These are phyloP conservation scores for Tetropium fuscum DNA, from an alignment of 2,888 invertebrate genomes.

Conservation along the genomic window DNA sequence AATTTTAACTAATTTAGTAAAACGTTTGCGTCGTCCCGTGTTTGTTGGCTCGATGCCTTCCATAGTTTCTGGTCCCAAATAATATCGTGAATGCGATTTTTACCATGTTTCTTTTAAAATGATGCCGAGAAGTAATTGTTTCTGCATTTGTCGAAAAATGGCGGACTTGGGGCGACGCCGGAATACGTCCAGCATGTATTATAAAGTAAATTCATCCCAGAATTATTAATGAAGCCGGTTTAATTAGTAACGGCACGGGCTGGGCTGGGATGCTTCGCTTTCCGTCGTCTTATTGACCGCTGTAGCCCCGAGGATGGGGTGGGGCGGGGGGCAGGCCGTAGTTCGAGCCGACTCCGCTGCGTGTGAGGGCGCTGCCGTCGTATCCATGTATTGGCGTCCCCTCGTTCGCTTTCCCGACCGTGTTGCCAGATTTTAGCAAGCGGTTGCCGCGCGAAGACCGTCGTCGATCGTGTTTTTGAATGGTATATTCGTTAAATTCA, in stretches of 20 bases:
- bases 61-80: too few relatives aligned
- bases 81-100: too few relatives aligned
- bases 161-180: conserved; percentile 3
- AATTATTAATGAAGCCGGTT: conserved; percentile 52
- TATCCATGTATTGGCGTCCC: conserved; percentile 64
- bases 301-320: conserved; percentile 57
- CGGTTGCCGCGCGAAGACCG: conserved; percentile 54
- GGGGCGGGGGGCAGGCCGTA: conserved; percentile 43
- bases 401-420: conserved; percentile 56
- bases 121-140: too few relatives aligned
- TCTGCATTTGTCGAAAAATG: too few relatives aligned
- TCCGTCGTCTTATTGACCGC: conserved; percentile 65
- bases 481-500: conserved; percentile 26
- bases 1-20: too few relatives aligned
- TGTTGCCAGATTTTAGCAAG: conserved; percentile 65
- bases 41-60: too few relatives aligned
- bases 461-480: conserved; percentile 29
- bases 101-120: too few relatives aligned
- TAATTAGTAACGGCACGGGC: conserved; percentile 46
- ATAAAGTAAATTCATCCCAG: conserved; percentile 42
- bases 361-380: conserved; percentile 62
- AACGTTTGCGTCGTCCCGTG: too few relatives aligned
- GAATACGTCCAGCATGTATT: conserved; percentile 25
- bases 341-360: conserved; percentile 58
- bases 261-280: conserved; percentile 48